Evolutionary conservation across 2,888 invertebrate species (phyloP).

Genomic region (Arctia plantaginis): DNA sequence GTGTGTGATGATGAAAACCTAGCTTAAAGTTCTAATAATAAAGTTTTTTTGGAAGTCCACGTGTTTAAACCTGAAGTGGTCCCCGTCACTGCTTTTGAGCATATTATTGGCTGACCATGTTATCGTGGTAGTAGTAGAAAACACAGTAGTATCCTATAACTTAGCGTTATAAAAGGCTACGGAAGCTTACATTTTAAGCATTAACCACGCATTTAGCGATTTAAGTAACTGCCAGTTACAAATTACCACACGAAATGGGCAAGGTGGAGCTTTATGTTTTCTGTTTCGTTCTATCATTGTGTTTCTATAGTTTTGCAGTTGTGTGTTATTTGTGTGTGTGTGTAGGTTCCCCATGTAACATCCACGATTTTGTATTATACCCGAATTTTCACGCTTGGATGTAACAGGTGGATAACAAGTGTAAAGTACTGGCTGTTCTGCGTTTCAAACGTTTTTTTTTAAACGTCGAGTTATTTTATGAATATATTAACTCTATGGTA

Average conservation of each 20-base stretch:
- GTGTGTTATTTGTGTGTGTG: neutral
- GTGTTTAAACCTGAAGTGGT: too few species aligned
- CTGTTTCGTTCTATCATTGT: neutral
- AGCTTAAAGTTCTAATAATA: too few species aligned
- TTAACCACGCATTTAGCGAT: too few species aligned
- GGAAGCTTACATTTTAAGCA: too few species aligned
- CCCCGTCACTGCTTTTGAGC: too few species aligned
- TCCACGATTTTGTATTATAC: neutral
- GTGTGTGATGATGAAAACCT: too few species aligned
- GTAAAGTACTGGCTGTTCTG: constrained; percentile 1
- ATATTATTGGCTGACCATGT: too few species aligned
- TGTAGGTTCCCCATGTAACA: neutral
- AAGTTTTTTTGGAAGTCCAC: too few species aligned
- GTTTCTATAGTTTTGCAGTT: neutral
- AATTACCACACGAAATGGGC: neutral
- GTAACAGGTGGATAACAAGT: constrained; percentile 1
- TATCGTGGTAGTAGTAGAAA: too few species aligned
- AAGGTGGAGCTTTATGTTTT: neutral
- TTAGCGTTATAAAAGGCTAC: too few species aligned
- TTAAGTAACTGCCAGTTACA: too few species aligned
- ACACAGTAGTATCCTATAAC: too few species aligned
- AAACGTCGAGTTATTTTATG: neutral
- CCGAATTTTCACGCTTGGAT: neutral
- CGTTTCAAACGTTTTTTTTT: neutral
- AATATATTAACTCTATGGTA: constrained; percentile 6